Evolutionary conservation across 2,797 vertebrate species (phyloP).

Genomic region (Cynodonichthys magdalenae): DNA sequence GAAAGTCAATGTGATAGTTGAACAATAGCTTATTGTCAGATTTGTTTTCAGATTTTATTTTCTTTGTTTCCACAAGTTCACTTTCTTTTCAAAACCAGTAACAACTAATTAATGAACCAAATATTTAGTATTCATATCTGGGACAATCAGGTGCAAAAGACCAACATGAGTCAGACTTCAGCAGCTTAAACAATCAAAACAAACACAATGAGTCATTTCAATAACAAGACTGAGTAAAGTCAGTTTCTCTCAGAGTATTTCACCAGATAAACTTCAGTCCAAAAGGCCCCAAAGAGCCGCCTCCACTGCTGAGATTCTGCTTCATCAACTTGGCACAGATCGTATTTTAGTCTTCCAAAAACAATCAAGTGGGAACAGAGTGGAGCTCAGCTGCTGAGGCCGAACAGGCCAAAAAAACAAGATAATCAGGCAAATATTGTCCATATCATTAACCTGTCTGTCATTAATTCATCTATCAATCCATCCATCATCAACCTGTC

Average conservation of each 20-base stretch:
- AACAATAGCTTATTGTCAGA: no score
- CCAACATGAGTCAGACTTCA: not conserved
- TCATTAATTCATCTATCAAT: no score
- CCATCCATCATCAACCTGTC: no score
- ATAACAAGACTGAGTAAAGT: not conserved
- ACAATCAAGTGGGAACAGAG: constrained; percentile 48
- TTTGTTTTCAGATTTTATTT: no score
- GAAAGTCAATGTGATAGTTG: no score
- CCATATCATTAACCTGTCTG: no score
- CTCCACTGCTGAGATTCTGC: constrained; percentile 46
- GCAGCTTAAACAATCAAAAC: not conserved
- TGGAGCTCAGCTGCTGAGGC: constrained; percentile 30
- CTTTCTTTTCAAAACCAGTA: constrained; percentile 3
- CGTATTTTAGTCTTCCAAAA: constrained; percentile 45
- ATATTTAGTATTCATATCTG: no score
- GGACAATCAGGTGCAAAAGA: no score
- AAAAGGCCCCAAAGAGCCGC: constrained; percentile 23
- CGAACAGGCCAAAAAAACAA: constrained; percentile 35
- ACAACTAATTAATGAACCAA: not conserved
- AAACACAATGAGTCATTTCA: not conserved
- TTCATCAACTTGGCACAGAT: constrained; percentile 61
- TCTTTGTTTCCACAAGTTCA: not conserved
- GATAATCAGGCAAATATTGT: constrained; percentile 25
- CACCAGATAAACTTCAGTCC: constrained; percentile 18
- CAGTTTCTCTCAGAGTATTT: constrained; percentile 13